Conservation (phyloP, 2,797 vertebrate species). For the Rhabdomys pumilio region DNA sequence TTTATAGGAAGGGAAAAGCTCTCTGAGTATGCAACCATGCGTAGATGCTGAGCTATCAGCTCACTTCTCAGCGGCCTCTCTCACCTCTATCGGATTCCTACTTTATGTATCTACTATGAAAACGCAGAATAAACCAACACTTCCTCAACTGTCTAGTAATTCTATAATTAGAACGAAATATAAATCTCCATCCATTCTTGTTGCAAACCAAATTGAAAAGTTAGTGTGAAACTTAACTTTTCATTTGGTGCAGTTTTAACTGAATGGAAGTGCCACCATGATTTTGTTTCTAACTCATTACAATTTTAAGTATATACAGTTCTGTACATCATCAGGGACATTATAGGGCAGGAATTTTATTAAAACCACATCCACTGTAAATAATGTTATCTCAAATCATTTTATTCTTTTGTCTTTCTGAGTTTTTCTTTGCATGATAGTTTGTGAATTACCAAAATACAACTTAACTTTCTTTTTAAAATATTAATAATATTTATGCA, state of each 20-base stretch:
- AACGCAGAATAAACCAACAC: slow-evolving; percentile 91
- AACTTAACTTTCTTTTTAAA: slow-evolving; percentile 92
- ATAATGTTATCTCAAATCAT: slow-evolving; percentile 80
- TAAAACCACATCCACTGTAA: slow-evolving; percentile 87
- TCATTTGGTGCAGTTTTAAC: slow-evolving; percentile 83
- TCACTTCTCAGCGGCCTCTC: slow-evolving; percentile 92
- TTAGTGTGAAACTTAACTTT: slow-evolving; percentile 85
- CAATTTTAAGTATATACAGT: slow-evolving; percentile 93
- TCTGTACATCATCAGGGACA: slow-evolving; percentile 88
- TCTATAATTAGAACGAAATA: slow-evolving; percentile 89
- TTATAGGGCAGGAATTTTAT: slow-evolving; percentile 92
- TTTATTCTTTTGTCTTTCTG: slow-evolving; percentile 82
- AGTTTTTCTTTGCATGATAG: slow-evolving; percentile 87
- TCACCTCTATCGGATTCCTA: slow-evolving; percentile 87
- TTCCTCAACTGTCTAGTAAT: slow-evolving; percentile 88
- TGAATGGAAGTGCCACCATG: slow-evolving; percentile 87
- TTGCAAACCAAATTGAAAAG: slow-evolving; percentile 88
- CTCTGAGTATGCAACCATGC: slow-evolving; percentile 95
- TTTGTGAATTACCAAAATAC: slow-evolving; percentile 93
- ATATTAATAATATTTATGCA: slow-evolving; percentile 91
- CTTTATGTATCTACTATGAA: slow-evolving; percentile 88
- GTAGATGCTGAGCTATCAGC: slow-evolving; percentile 93
- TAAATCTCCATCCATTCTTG: slow-evolving; percentile 87
- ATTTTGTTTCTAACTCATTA: slow-evolving; percentile 86
- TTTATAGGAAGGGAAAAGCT: slow-evolving; percentile 96